phyloP scores from a whole-genome alignment of 2,113 vertebrate species.

The Oncorhynchus mykiss region DNA sequence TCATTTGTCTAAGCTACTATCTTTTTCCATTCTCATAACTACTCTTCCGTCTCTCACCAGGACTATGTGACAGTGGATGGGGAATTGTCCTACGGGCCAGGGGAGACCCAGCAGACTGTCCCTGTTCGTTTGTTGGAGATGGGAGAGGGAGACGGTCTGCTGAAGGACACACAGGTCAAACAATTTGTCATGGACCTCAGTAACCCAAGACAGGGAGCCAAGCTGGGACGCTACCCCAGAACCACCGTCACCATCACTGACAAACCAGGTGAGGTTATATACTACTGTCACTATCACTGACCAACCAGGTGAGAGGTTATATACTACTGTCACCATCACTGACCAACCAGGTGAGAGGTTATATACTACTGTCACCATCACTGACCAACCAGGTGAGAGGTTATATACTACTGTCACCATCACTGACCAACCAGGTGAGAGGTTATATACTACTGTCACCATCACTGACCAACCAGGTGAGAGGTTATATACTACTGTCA shows the following conservation, averaged over 20 bases:
- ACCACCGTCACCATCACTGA: slow-evolving; percentile 86
- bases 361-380: too few relatives aligned
- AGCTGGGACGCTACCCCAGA: slow-evolving; percentile 84
- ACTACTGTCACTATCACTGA: slow-evolving; percentile 76
- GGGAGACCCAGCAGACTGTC: slow-evolving; percentile 86
- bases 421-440: too few relatives aligned
- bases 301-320: slow-evolving; percentile 32
- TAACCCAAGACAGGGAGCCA: slow-evolving; percentile 86
- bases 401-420: too few relatives aligned
- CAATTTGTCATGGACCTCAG: slow-evolving; percentile 90
- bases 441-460: too few relatives aligned
- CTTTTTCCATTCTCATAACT: background rate
- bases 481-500: too few relatives aligned
- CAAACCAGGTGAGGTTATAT: slow-evolving; percentile 66
- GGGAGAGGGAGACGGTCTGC: slow-evolving; percentile 80
- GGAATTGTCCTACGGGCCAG: slow-evolving; percentile 80
- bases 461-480: too few relatives aligned
- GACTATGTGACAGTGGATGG: slow-evolving; percentile 86
- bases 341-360: too few relatives aligned
- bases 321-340: too few relatives aligned
- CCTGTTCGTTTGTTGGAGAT: slow-evolving; percentile 87
- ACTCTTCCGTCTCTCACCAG: slow-evolving; percentile 58
- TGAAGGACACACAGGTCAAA: slow-evolving; percentile 79
- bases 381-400: too few relatives aligned
- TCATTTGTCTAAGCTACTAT: too few relatives aligned